A percentile compares a stretch with the other conserved stretches of the same genome.
Conservation (phyloP, 2,888 invertebrate species). For the Yponomeuta malinellus region DNA sequence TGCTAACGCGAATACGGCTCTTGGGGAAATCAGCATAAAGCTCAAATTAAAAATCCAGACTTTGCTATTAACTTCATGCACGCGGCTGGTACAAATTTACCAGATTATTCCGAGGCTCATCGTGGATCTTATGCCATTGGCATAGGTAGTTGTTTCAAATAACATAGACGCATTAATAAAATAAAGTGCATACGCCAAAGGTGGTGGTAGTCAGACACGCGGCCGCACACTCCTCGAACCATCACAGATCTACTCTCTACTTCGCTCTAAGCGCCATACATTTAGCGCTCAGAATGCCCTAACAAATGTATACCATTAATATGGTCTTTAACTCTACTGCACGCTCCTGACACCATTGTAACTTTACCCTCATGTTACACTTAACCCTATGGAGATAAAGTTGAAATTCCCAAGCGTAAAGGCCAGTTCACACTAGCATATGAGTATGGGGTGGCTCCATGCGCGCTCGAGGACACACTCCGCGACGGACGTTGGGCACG, state of each 20-base stretch:
- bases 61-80: conserved; percentile 3
- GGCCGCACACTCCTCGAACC: conserved; percentile 44
- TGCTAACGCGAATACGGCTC: neutral
- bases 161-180: neutral
- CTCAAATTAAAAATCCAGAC: conserved; percentile 20
- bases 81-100: conserved; percentile 1
- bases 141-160: neutral
- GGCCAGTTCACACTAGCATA: neutral
- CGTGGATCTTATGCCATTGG: neutral
- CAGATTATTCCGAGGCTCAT: neutral
- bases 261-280: neutral
- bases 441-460: conserved; percentile 37
- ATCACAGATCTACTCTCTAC: neutral
- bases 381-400: neutral
- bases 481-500: conserved; percentile 63
- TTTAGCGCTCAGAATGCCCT: neutral
- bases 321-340: neutral
- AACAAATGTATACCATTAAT: neutral
- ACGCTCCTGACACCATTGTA: neutral
- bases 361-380: neutral
- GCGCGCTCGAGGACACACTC: conserved; percentile 43
- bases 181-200: conserved; percentile 33
- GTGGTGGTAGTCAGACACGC: conserved; percentile 46
- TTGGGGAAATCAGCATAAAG: conserved; percentile 22
- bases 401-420: neutral